phyloP scores from a whole-genome alignment of 2,888 invertebrate genomes.

The Drosophila cognata region DNA sequence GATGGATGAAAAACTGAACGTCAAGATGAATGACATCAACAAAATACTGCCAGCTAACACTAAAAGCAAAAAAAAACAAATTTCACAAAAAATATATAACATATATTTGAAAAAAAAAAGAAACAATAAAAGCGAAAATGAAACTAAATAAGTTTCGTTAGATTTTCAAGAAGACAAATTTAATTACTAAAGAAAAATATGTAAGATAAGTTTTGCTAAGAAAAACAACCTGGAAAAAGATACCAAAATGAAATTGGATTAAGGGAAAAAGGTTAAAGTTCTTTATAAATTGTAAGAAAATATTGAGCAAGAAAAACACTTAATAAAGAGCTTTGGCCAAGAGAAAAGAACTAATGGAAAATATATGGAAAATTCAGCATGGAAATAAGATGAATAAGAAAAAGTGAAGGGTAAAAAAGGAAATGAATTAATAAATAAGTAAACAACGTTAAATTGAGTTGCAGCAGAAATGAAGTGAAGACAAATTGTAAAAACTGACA shows the following conservation, averaged over 20 bases:
- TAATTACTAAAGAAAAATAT: neutral
- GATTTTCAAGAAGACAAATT: neutral
- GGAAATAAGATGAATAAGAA: neutral
- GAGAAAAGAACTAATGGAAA: neutral
- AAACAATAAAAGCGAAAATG: no score
- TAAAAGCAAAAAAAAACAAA: slow-evolving; percentile 16
- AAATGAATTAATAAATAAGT: neutral
- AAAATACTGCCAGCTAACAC: slow-evolving; percentile 8
- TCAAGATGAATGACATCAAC: slow-evolving; percentile 14
- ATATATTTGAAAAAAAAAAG: neutral
- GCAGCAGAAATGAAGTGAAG: neutral
- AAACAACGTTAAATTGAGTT: neutral
- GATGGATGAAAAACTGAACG: slow-evolving; percentile 3
- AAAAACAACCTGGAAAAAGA: neutral
- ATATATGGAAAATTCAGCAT: neutral
- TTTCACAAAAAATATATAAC: slow-evolving; percentile 17
- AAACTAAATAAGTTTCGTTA: neutral
- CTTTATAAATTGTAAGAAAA: neutral
- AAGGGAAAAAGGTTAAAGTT: neutral
- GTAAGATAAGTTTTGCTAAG: neutral
- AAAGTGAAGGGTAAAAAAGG: neutral
- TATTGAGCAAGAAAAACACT: neutral
- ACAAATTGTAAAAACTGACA: neutral
- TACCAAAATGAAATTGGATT: neutral
- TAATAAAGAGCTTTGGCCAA: neutral